Evolutionary conservation across 30 jellyfish, hydroid and myxozoan genomes (phyloP).

Genomic region (Clytia hemisphaerica): DNA sequence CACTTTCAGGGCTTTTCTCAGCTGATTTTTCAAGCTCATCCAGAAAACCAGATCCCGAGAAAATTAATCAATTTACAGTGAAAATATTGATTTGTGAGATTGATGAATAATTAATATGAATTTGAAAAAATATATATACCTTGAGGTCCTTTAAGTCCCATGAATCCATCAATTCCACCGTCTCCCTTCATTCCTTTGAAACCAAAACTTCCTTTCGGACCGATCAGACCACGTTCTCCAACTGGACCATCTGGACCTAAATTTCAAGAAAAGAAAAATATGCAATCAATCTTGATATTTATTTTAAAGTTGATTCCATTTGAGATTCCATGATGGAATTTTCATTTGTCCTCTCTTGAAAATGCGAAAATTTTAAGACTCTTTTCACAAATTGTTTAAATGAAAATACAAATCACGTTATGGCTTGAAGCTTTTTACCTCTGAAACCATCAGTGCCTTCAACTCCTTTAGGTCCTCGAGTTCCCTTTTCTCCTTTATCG

Average conservation of each 20-base stretch:
- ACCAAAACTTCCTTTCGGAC: conserved; percentile 55
- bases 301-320: no score
- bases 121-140: conserved; percentile 19
- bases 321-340: no score
- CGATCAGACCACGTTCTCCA: conserved; percentile 47
- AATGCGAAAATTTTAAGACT: no score
- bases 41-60: no score
- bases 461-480: conserved; percentile 26
- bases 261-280: neutral
- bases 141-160: conserved; percentile 7
- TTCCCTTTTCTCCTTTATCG: conserved; percentile 43
- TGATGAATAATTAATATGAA: no score
- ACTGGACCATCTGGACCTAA: conserved; percentile 35
- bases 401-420: neutral
- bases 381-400: neutral
- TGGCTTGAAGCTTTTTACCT: neutral
- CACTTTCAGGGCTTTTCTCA: no score
- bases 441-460: conserved; percentile 18
- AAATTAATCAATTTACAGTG: no score
- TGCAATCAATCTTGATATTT: neutral
- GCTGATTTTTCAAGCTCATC: no score
- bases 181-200: conserved; percentile 23
- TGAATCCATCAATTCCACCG: conserved; percentile 23
- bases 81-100: no score
- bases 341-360: no score